phyloP scores from a whole-genome alignment of 2,797 vertebrate species.

The Melanotaenia trifasciata region DNA sequence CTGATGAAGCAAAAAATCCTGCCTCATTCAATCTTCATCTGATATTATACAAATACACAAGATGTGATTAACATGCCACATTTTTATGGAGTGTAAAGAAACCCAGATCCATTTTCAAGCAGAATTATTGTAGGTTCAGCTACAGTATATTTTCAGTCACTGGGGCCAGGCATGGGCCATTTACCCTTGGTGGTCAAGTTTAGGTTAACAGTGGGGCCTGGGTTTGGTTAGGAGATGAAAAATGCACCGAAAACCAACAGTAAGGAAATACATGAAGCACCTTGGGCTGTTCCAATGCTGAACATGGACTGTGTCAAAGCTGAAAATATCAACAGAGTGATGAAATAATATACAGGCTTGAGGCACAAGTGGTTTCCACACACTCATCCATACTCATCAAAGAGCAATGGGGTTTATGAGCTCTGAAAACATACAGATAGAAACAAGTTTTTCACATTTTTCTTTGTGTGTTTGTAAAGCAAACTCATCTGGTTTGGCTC shows the following conservation, averaged over 20 bases:
- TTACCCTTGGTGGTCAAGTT: conserved; percentile 51
- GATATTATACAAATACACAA: conserved; percentile 69
- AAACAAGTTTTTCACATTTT: conserved; percentile 43
- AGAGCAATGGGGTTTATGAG: conserved; percentile 53
- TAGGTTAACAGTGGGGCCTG: conserved; percentile 53
- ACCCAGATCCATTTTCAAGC: conserved; percentile 53
- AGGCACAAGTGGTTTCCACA: conserved; percentile 55
- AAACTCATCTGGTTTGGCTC: conserved; percentile 50
- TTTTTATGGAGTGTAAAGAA: conserved; percentile 54
- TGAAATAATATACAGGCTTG: conserved; percentile 64
- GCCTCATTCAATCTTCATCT: conserved; percentile 43
- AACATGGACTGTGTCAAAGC: conserved; percentile 61
- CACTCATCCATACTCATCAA: conserved; percentile 61
- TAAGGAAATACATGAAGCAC: conserved; percentile 39
- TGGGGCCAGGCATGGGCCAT: conserved; percentile 40
- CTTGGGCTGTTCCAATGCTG: conserved; percentile 7
- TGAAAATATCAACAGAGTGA: conserved; percentile 62
- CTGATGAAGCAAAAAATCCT: conserved; percentile 53
- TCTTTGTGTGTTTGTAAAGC: conserved; percentile 28
- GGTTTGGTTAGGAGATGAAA: conserved; percentile 61
- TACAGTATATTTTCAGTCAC: conserved; percentile 53
- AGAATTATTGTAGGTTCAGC: conserved; percentile 25
- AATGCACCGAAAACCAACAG: conserved; percentile 51
- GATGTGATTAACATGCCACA: conserved; percentile 56
- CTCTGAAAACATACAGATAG: conserved; percentile 65